Percentiles rank a stretch among this genome's conserved stretches.
phyloP scores from a whole-genome alignment of 2,888 invertebrate genomes.

The Zeuzera pyrina region DNA sequence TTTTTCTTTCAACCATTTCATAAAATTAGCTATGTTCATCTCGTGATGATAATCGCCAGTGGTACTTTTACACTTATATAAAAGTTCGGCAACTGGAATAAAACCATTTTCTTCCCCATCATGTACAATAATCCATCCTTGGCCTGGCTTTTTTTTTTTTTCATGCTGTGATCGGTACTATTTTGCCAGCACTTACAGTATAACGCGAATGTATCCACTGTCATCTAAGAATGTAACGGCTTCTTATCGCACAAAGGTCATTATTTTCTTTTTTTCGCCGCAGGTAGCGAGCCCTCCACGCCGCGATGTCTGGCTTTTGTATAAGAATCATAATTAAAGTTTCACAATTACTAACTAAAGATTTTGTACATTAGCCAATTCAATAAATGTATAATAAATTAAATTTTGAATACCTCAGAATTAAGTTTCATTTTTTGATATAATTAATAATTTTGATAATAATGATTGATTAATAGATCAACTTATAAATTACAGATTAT shows the following conservation, averaged over 20 bases:
- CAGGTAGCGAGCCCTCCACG: conserved; percentile 21
- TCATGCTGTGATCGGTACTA: not conserved
- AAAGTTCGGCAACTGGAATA: not conserved
- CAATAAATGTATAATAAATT: no score
- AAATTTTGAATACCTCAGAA: no score
- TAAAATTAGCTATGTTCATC: not conserved
- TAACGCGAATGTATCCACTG: conserved; percentile 7
- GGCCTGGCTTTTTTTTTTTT: not conserved
- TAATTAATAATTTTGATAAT: no score
- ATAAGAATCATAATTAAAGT: no score
- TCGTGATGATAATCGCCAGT: not conserved
- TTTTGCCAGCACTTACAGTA: not conserved
- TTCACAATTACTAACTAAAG: no score
- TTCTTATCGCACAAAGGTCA: conserved; percentile 16
- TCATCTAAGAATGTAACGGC: no score
- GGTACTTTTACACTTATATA: not conserved
- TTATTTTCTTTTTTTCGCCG: conserved; percentile 17
- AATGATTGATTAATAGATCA: no score
- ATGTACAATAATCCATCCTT: not conserved
- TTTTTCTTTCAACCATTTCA: not conserved
- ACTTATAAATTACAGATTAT: no score
- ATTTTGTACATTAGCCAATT: no score
- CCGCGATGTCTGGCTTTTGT: conserved; percentile 20
- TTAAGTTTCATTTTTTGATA: no score
- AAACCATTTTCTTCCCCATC: not conserved